A percentile compares a stretch with the other conserved stretches of the same genome.
Evolutionary conservation across 2,888 invertebrate genomes (phyloP).

Genomic region (Drosophila fulvimacula): DNA sequence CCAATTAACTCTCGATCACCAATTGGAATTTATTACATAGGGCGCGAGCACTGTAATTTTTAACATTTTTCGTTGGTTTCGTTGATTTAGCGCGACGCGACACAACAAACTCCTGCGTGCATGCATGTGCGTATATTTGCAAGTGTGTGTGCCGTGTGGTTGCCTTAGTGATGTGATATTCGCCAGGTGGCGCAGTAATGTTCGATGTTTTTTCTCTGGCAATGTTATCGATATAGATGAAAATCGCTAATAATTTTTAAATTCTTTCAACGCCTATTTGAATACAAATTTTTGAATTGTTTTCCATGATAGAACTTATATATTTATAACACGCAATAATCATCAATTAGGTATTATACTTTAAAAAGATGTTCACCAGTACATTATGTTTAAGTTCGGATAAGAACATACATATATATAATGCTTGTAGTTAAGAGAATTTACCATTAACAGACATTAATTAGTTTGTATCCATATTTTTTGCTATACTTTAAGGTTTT

Average conservation of each 20-base stretch:
- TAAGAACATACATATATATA: no score
- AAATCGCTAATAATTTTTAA: conserved; percentile 1
- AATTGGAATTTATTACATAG: conserved; percentile 50
- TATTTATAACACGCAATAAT: neutral
- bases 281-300: neutral
- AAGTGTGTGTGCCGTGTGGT: conserved; percentile 33
- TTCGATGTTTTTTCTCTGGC: conserved; percentile 9
- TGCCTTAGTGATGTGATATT: conserved; percentile 47
- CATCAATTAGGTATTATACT: no score
- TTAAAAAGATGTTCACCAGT: neutral
- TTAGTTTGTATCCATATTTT: neutral
- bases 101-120: conserved; percentile 64
- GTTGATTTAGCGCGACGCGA: conserved; percentile 69
- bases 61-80: conserved; percentile 52
- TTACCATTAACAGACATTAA: neutral
- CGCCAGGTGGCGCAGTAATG: neutral
- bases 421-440: neutral
- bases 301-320: no score
- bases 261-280: neutral
- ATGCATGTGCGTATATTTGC: conserved; percentile 45
- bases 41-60: conserved; percentile 42
- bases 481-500: neutral
- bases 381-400: no score
- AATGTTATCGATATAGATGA: conserved; percentile 27
- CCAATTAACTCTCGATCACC: conserved; percentile 17